A percentile compares a stretch with the other conserved stretches of the same genome.
phyloP scores from a whole-genome alignment of 2,888 invertebrate species.

The Lymantria monacha region DNA sequence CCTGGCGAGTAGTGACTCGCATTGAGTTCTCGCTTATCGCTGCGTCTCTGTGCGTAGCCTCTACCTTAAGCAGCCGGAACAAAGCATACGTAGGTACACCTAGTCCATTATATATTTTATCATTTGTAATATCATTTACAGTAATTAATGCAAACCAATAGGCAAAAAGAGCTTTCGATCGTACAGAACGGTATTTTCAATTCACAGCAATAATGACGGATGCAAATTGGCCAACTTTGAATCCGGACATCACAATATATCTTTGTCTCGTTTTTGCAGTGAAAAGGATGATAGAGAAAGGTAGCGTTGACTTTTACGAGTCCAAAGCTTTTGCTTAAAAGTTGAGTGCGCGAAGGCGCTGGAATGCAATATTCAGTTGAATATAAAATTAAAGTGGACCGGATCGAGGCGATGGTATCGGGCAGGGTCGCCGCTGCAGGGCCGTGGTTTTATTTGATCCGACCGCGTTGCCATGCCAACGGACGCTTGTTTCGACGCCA shows the following conservation, averaged over 20 bases:
- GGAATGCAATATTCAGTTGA: constrained; percentile 56
- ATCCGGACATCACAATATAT: constrained; percentile 3
- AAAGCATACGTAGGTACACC: constrained; percentile 1
- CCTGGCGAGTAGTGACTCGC: not conserved
- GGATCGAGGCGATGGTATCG: constrained; percentile 50
- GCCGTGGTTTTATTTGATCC: constrained; percentile 55
- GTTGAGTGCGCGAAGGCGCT: constrained; percentile 34
- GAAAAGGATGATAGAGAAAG: constrained; percentile 21
- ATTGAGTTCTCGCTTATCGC: not conserved
- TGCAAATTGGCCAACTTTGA: constrained; percentile 21
- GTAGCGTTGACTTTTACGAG: constrained; percentile 11
- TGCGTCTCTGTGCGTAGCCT: not conserved
- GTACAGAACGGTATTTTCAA: constrained; percentile 44
- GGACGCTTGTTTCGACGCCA: constrained; percentile 28
- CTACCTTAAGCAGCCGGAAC: constrained; percentile 7
- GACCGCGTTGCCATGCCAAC: constrained; percentile 62
- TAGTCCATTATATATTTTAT: constrained; percentile 15
- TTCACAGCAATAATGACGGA: constrained; percentile 52
- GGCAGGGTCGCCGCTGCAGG: constrained; percentile 26
- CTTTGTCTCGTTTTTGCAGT: constrained; percentile 12
- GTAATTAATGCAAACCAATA: constrained; percentile 38
- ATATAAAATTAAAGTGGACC: constrained; percentile 48
- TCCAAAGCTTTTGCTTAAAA: constrained; percentile 40
- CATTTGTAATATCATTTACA: constrained; percentile 27
- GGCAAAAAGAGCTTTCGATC: constrained; percentile 33